Evolutionary conservation across 1,140 invertebrate species (phyloP).

Genomic region (Coelopa frigida): DNA sequence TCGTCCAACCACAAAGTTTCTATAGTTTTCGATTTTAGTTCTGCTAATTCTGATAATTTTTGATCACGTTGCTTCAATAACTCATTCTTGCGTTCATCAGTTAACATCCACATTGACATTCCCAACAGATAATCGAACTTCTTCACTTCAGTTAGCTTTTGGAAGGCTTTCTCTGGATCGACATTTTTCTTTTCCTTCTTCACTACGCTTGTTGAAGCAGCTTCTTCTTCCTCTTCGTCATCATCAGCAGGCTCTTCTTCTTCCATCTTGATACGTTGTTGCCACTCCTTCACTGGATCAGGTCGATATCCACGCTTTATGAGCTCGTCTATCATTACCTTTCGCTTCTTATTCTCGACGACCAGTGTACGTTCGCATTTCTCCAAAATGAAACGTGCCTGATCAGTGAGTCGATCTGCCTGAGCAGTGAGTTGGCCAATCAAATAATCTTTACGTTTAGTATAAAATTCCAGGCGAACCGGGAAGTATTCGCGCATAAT

Average conservation of each 20-base stretch:
- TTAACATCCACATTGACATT: slow-evolving; percentile 93
- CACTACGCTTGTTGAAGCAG: slow-evolving; percentile 33
- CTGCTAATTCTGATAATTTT: slow-evolving; percentile 68
- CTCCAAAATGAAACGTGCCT: slow-evolving; percentile 93
- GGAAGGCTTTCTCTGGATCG: slow-evolving; percentile 54
- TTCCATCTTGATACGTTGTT: slow-evolving; percentile 54
- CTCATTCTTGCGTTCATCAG: slow-evolving; percentile 89
- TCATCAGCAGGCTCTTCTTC: slow-evolving; percentile 48
- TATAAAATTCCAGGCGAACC: slow-evolving; percentile 75
- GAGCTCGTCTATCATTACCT: slow-evolving; percentile 84
- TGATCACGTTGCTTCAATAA: slow-evolving; percentile 77
- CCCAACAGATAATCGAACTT: slow-evolving; percentile 87
- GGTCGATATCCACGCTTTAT: slow-evolving; percentile 80
- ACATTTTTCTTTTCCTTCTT: slow-evolving; percentile 43
- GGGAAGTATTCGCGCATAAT: slow-evolving; percentile 83
- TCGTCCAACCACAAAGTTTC: slow-evolving; percentile 83
- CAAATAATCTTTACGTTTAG: slow-evolving; percentile 82
- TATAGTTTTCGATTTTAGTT: slow-evolving; percentile 64
- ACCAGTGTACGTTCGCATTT: slow-evolving; percentile 90
- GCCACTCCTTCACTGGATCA: slow-evolving; percentile 94
- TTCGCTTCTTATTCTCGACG: slow-evolving; percentile 93
- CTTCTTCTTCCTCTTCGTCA: slow-evolving; percentile 38
- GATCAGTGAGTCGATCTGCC: slow-evolving; percentile 81
- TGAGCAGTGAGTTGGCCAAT: slow-evolving; percentile 88
- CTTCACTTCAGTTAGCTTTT: slow-evolving; percentile 56